These are phyloP conservation scores for Megalops atlanticus DNA, from an alignment of 2,113 vertebrate genomes.

Conservation along the genomic window DNA sequence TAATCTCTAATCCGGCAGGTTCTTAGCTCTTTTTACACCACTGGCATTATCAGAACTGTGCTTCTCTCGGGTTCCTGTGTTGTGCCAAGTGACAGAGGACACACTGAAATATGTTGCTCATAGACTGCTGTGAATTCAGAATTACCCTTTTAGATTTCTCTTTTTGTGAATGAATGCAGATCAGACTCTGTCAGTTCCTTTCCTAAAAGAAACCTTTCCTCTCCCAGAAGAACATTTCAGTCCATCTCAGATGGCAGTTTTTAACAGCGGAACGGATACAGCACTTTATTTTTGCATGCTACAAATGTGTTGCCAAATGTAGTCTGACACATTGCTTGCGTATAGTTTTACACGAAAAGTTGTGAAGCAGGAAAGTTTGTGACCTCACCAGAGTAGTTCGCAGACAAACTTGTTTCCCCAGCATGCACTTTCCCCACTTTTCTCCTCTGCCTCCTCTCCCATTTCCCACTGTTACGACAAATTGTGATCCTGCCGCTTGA, in stretches of 20 bases:
- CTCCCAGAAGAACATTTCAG: background rate
- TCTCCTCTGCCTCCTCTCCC: background rate
- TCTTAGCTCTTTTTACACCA: background rate
- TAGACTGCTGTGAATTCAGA: background rate
- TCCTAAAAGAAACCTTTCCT: no score
- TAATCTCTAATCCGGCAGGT: background rate
- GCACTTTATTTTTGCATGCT: no score
- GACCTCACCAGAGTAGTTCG: no score
- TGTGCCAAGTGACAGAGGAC: background rate
- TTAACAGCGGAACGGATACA: background rate
- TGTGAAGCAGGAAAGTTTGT: no score
- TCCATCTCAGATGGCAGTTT: background rate
- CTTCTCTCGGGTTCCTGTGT: background rate
- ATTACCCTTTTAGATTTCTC: no score
- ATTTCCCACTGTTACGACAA: background rate
- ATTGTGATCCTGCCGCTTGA: background rate
- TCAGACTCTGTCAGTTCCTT: slow-evolving; percentile 1
- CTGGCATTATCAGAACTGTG: background rate
- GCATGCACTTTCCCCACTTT: background rate
- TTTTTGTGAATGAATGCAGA: slow-evolving; percentile 19
- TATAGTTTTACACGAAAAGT: no score
- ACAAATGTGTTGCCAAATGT: no score
- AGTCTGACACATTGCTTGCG: no score
- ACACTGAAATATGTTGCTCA: no score
- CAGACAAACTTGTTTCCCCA: background rate